phyloP scores from a whole-genome alignment of 1,140 invertebrate species.

The Psilanteris sp. region DNA sequence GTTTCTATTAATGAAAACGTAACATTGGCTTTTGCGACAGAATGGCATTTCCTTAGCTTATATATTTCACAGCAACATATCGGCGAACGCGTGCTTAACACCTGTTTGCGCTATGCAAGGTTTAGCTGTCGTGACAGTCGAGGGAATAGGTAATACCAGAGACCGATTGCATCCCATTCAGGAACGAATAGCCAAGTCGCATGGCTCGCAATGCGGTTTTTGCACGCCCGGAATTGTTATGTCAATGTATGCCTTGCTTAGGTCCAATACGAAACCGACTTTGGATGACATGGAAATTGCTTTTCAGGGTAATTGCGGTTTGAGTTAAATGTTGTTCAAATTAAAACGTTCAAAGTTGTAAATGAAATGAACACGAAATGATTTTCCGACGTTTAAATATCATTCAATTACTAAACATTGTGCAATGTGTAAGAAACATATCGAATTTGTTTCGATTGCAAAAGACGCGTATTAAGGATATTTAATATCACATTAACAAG shows the following conservation, averaged over 20 bases:
- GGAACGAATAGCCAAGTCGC: constrained; percentile 91
- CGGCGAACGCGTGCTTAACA: constrained; percentile 93
- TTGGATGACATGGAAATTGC: constrained; percentile 89
- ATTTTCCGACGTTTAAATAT: no score
- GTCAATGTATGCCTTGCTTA: constrained; percentile 93
- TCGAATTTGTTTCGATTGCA: no score
- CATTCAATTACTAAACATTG: no score
- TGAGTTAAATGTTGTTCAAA: no score
- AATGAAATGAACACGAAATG: no score
- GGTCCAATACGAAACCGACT: constrained; percentile 83
- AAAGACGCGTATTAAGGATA: neutral
- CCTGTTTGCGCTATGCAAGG: constrained; percentile 92
- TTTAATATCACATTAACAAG: constrained; percentile 1
- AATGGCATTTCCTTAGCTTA: constrained; percentile 18
- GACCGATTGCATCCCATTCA: constrained; percentile 89
- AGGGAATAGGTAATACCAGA: constrained; percentile 89
- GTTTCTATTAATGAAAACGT: no score
- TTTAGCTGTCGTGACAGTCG: constrained; percentile 91
- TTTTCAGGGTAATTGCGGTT: constrained; percentile 83
- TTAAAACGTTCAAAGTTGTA: no score
- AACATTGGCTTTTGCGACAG: no score
- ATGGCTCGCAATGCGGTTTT: constrained; percentile 95
- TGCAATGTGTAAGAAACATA: no score
- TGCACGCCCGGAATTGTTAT: constrained; percentile 96
- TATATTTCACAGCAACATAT: constrained; percentile 86